Evolutionary conservation across 2,888 invertebrate genomes (phyloP), one percentile per base, ranked within the genome.

Genomic region (Noctua fimbriata): DNA sequence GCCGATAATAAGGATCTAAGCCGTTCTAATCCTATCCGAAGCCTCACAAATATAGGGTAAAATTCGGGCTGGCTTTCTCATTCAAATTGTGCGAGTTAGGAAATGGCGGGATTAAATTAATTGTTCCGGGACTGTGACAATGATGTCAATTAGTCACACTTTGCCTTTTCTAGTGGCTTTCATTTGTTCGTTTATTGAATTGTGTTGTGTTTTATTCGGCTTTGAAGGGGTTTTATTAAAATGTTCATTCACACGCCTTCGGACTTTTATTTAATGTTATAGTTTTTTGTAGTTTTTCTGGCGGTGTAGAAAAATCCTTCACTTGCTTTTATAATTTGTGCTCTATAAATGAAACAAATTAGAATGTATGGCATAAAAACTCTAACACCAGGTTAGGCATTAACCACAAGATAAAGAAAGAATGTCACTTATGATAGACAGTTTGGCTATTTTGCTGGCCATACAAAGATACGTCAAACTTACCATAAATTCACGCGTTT

Each of bases 61-160:
- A 52, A 73, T 73, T 83, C 44, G 24, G 41, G 66, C 58, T 21
- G 41, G 49, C 70, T 52, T 87, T 86, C 83, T 74, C 63, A 72
- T 83, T 67, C 28, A 70, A 83, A 84, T 83, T 84, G 36, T 52
- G 24, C 32, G 78, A 73, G 60, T 67, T 58, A 18, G 71, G 28
- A 63, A 52, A 72, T 44, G 65, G 70, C 9, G 82, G 83, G 79
- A 71, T 87, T 73, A 66, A 74, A 87, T 75, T 69, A 84, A 84
- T 87, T 74, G 74, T 84, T 78, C 79, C 69, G 41, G 36, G 67
- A 36, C 28, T 32, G 21, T 69, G 32, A 87, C 73, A 86, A 79
- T 83, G 65, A 55, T 52, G 70, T 83, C 49, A 70, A 83, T 87
- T 83, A 84, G 58, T 78, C 49, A 83, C 28, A 73, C 60, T 66